These are phyloP conservation scores for Silurus aristotelis DNA, from an alignment of 2,797 vertebrate species.

Conservation along the genomic window DNA sequence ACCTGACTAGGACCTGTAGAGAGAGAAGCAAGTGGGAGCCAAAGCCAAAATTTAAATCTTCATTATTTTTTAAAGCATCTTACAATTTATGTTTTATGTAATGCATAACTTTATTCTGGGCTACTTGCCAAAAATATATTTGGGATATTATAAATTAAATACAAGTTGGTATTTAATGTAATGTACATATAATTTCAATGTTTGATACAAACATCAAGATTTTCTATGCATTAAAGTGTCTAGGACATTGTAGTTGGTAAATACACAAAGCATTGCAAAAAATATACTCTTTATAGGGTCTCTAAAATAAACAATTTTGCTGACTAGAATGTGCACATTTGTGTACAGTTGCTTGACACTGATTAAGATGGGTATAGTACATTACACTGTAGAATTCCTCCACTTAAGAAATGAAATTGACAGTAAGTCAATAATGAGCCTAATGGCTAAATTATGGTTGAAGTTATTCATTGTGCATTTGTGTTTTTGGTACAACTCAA, in stretches of 20 bases:
- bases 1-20: not conserved
- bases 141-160: not conserved
- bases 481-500: conserved; percentile 23
- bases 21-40: not conserved
- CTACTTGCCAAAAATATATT: conserved; percentile 5
- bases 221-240: not conserved
- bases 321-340: not conserved
- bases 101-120: not conserved
- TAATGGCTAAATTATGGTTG: conserved; percentile 45
- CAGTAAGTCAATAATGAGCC: conserved; percentile 34
- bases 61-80: not conserved
- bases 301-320: not conserved
- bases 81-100: not conserved
- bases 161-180: not conserved
- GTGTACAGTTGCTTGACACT: not conserved
- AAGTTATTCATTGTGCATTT: conserved; percentile 36
- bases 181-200: not conserved
- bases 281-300: not conserved
- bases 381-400: not conserved
- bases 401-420: not conserved
- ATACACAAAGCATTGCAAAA: not conserved
- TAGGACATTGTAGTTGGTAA: not conserved
- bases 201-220: not conserved
- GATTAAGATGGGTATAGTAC: conserved; percentile 8
- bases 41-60: not conserved